Base-by-base conservation (phyloP, 2,888 invertebrate species). In the Timema cristinae region DNA sequence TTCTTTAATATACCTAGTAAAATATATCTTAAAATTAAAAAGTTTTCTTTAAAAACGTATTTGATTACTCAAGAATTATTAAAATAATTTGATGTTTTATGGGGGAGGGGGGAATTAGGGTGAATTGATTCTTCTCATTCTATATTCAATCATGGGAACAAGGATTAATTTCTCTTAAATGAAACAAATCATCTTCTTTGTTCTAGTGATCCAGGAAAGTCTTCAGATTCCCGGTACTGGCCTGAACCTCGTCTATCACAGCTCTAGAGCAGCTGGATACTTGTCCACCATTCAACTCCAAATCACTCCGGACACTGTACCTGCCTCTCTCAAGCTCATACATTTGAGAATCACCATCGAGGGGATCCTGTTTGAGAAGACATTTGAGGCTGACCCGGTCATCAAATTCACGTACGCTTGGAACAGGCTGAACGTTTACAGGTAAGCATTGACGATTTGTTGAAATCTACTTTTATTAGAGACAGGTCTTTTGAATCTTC, bases 331-430 rank as follows among this genome's bases (percentile, higher is more conserved):
- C 61, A 91, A 91, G 73, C 84, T 94, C n/a, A 95, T 99, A 71
- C 95, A 97, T 81, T 83, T 98, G 69, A 86, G 93, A 71, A 96
- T 99, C 73, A 94, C 95, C 2, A 94, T 97, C 77, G 97, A 98
- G 83, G 98, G 98, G 10, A 94, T 96, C 72, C 86, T 95, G 5
- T 95, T 96, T 80, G 94, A 96, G 80, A 93, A 94, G 80, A 89
- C 90, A 0, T 97, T 98, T 80, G 98, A 98, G 83, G 97, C 98
- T 0, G 97, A 97, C 83, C 95, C 97, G 0, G 91, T 95, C 52
- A 95, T 99, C 76, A 97, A 97, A 80, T 97, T 95, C 83, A 97
- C 96, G 0, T 99, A 97, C 80, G 93, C 97, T 0, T 99, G 99
- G 99, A 97, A 98, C 81, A 88, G 97, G 73, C 84, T 95, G 66